These are phyloP conservation scores for Machimus atricapillus DNA, from an alignment of 2,888 invertebrate species.

Conservation along the genomic window DNA sequence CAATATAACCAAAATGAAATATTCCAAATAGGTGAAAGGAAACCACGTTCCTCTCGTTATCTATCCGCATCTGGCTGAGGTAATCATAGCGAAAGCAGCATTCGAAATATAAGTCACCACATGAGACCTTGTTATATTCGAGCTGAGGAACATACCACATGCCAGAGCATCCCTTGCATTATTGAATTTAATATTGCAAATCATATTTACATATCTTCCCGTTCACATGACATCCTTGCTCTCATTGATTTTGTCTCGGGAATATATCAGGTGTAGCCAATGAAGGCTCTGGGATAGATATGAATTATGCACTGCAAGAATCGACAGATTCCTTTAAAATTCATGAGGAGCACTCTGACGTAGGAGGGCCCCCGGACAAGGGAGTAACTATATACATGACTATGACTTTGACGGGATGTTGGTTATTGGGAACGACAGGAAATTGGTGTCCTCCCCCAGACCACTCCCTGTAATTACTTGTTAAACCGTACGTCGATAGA, in stretches of 20 bases:
- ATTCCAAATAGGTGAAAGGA: conserved; percentile 28
- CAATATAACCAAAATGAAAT: conserved; percentile 26
- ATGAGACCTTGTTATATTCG: conserved; percentile 26
- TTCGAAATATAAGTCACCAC: conserved; percentile 11
- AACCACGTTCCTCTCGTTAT: conserved; percentile 16
- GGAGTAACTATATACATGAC: neutral
- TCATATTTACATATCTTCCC: conserved; percentile 31
- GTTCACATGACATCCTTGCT: neutral
- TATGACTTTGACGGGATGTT: neutral
- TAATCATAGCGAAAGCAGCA: neutral
- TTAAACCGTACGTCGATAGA: conserved; percentile 34
- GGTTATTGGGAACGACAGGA: neutral
- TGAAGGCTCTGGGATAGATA: neutral
- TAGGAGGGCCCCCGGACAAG: neutral
- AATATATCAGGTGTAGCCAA: neutral
- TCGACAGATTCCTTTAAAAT: conserved; percentile 25
- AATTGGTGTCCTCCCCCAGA: neutral
- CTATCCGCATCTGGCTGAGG: conserved; percentile 19
- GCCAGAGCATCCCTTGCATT: conserved; percentile 6
- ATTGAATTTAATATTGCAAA: conserved; percentile 39
- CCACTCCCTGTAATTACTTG: conserved; percentile 39
- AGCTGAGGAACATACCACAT: neutral
- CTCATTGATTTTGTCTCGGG: neutral
- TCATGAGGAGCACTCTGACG: neutral
- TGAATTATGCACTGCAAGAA: conserved; percentile 25